These are phyloP conservation scores for Dicyrtomina minuta DNA, from an alignment of 2,888 invertebrate species.

Conservation along the genomic window DNA sequence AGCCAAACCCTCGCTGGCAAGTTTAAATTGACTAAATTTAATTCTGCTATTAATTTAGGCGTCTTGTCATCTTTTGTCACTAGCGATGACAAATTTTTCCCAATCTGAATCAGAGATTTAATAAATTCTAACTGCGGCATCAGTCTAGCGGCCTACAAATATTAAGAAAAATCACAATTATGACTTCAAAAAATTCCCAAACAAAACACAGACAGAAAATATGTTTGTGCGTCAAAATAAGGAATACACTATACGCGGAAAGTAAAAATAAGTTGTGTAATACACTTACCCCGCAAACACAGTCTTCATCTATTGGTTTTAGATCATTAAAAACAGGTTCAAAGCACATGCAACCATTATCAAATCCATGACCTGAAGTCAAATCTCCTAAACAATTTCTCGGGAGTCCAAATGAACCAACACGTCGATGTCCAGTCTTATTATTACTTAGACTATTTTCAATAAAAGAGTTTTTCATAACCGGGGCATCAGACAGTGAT, in stretches of 20 bases:
- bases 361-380: slow-evolving; percentile 91
- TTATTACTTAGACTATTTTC: slow-evolving; percentile 28
- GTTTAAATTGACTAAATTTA: slow-evolving; percentile 91
- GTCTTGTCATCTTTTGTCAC: slow-evolving; percentile 90
- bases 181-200: neutral
- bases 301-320: slow-evolving; percentile 73
- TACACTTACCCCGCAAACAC: slow-evolving; percentile 75
- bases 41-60: slow-evolving; percentile 85
- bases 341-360: slow-evolving; percentile 92
- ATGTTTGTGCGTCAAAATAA: neutral
- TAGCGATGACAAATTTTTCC: slow-evolving; percentile 76
- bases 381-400: slow-evolving; percentile 73
- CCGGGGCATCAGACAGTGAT: slow-evolving; percentile 73
- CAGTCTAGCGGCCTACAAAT: slow-evolving; percentile 72
- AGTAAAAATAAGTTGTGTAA: neutral
- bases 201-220: neutral
- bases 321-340: slow-evolving; percentile 78
- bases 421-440: slow-evolving; percentile 47
- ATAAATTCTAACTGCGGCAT: slow-evolving; percentile 83
- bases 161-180: slow-evolving; percentile 30
- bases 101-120: slow-evolving; percentile 82
- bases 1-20: slow-evolving; percentile 97
- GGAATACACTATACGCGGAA: neutral
- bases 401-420: slow-evolving; percentile 53
- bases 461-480: slow-evolving; percentile 61